Conservation (phyloP, 2,888 invertebrate species). For the Cistogaster globosa region DNA sequence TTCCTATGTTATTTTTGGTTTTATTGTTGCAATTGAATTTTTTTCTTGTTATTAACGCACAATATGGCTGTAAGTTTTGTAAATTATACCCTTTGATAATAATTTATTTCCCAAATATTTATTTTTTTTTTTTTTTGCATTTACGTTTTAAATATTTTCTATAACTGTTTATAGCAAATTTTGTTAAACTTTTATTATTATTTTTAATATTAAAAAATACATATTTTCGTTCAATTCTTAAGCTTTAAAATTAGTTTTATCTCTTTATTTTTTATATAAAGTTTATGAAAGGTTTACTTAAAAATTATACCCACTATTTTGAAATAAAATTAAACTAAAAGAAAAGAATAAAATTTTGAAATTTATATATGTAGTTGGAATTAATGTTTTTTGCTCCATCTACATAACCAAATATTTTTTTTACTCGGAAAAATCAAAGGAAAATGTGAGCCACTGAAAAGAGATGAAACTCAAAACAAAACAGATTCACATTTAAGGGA, state of each 20-base stretch:
- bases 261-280: slow-evolving; percentile 25
- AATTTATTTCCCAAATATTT: slow-evolving; percentile 14
- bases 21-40: slow-evolving; percentile 12
- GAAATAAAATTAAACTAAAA: slow-evolving; percentile 20
- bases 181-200: slow-evolving; percentile 52
- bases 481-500: too few species aligned
- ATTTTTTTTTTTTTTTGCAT: slow-evolving; percentile 25
- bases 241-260: slow-evolving; percentile 39
- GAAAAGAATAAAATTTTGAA: neutral
- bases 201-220: slow-evolving; percentile 33
- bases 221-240: slow-evolving; percentile 44
- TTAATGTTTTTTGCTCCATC: too few species aligned
- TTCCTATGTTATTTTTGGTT: neutral
- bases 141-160: slow-evolving; percentile 30
- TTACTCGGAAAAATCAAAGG: too few species aligned
- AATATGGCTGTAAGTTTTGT: slow-evolving; percentile 59
- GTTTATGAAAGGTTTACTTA: slow-evolving; percentile 57
- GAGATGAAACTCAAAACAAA: too few species aligned
- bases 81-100: slow-evolving; percentile 48
- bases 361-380: too few species aligned
- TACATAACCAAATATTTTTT: too few species aligned
- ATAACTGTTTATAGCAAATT: slow-evolving; percentile 34
- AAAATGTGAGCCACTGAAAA: too few species aligned
- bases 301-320: slow-evolving; percentile 37
- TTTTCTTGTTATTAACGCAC: slow-evolving; percentile 46